A percentile compares a stretch with the other conserved stretches of the same genome.
phyloP scores from a whole-genome alignment of 2,113 vertebrate species.

The Eulemur rufifrons region DNA sequence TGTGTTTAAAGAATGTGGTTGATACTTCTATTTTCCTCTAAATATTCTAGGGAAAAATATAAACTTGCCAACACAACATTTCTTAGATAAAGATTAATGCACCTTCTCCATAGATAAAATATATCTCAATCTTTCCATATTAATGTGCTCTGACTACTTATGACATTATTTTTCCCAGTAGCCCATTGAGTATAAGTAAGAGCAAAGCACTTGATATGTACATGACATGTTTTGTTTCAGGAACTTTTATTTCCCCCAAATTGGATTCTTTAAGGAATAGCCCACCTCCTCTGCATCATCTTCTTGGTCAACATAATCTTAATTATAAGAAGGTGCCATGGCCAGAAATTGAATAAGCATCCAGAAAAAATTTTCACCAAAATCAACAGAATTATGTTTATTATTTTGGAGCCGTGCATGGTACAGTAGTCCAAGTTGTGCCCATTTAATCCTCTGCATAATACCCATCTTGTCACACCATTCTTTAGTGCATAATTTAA shows the following conservation, averaged over 20 bases:
- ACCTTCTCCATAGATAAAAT: slow-evolving; percentile 8
- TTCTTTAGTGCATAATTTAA: not conserved
- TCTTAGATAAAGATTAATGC: slow-evolving; percentile 78
- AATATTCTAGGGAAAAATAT: slow-evolving; percentile 73
- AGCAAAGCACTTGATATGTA: not conserved
- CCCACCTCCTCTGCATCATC: not conserved
- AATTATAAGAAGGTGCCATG: not conserved
- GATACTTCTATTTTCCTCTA: slow-evolving; percentile 72
- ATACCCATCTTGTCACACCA: not conserved
- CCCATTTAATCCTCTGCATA: not conserved
- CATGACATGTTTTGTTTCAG: not conserved
- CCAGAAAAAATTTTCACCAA: slow-evolving; percentile 3
- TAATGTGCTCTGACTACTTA: slow-evolving; percentile 54
- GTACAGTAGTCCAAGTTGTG: not conserved
- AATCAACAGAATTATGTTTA: not conserved
- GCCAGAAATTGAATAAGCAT: not conserved
- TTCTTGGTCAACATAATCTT: slow-evolving; percentile 32
- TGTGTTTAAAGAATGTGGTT: slow-evolving; percentile 82
- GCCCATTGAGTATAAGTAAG: not conserved
- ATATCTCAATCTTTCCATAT: slow-evolving; percentile 57
- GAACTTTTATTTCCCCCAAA: not conserved
- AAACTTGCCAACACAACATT: slow-evolving; percentile 76
- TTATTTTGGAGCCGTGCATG: not conserved
- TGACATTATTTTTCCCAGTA: not conserved
- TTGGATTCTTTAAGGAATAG: not conserved